phyloP scores from a whole-genome alignment of 2,888 invertebrate species.

The Pheosia tremula region DNA sequence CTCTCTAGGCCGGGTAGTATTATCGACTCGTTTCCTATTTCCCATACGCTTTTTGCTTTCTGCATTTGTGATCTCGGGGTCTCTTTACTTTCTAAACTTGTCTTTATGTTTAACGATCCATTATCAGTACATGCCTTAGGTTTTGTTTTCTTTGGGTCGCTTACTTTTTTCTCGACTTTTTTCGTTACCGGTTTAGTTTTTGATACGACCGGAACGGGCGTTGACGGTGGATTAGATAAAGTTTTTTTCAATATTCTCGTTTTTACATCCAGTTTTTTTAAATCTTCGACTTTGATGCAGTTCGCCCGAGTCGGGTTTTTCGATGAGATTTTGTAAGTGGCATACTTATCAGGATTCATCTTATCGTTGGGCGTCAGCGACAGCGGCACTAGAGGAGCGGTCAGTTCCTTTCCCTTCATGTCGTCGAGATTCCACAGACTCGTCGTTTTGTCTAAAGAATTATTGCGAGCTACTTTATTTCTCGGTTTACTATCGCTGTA shows the following conservation, averaged over 20 bases:
- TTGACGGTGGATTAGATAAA: conserved; percentile 80
- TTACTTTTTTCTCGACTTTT: conserved; percentile 72
- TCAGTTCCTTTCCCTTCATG: conserved; percentile 80
- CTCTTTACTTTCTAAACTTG: conserved; percentile 63
- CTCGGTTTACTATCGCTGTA: conserved; percentile 61
- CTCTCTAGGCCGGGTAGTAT: conserved; percentile 72
- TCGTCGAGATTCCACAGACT: conserved; percentile 85
- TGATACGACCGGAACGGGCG: conserved; percentile 76
- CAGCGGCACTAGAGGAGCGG: conserved; percentile 71
- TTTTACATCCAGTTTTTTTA: conserved; percentile 81
- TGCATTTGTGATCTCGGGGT: conserved; percentile 73
- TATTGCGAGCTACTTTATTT: conserved; percentile 72
- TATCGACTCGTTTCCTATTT: conserved; percentile 75
- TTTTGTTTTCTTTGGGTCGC: conserved; percentile 74
- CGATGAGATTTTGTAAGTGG: conserved; percentile 79
- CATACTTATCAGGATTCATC: conserved; percentile 78
- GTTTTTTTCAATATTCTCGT: conserved; percentile 83
- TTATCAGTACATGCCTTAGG: conserved; percentile 68
- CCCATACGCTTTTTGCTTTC: conserved; percentile 83
- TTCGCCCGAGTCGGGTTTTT: conserved; percentile 68
- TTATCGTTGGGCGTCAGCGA: conserved; percentile 64
- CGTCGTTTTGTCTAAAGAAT: conserved; percentile 82
- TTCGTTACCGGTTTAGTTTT: conserved; percentile 74
- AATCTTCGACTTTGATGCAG: conserved; percentile 73
- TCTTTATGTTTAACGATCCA: conserved; percentile 71